Conservation (phyloP, 2,797 vertebrate genomes). For the Catharus ustulatus region DNA sequence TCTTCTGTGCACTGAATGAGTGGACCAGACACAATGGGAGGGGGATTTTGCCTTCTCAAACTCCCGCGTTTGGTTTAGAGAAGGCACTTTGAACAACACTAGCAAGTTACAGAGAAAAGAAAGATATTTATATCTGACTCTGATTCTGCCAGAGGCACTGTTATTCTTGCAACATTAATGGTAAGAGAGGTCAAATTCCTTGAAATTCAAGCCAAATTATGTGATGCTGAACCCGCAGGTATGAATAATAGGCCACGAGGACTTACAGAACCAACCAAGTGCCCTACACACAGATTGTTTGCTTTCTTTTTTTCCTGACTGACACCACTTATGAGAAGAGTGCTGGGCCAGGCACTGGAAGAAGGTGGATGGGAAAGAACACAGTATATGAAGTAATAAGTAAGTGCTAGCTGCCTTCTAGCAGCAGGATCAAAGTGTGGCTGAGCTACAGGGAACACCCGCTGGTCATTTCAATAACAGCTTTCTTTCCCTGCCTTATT, state of each 20-base stretch:
- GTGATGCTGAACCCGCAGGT: not conserved
- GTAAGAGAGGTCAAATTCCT: not conserved
- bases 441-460: not conserved
- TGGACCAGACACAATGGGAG: not conserved
- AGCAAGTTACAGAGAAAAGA: not conserved
- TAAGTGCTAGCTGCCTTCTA: not conserved
- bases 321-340: not conserved
- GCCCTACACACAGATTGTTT: not conserved
- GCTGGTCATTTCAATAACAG: not conserved
- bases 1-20: not conserved
- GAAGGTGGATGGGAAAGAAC: not conserved
- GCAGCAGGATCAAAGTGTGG: not conserved
- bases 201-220: not conserved
- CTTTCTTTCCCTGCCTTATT: not conserved
- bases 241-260: not conserved
- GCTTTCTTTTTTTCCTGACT: not conserved
- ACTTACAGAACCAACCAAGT: fast-evolving
- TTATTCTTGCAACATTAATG: not conserved
- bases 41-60: not conserved
- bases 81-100: not conserved
- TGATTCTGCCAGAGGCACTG: not conserved
- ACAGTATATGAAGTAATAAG: not conserved
- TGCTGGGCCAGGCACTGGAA: not conserved
- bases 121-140: not conserved
- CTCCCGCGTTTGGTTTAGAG: not conserved